These are phyloP conservation scores for Abrostola tripartita DNA, from an alignment of 2,888 invertebrate genomes.

Conservation along the genomic window DNA sequence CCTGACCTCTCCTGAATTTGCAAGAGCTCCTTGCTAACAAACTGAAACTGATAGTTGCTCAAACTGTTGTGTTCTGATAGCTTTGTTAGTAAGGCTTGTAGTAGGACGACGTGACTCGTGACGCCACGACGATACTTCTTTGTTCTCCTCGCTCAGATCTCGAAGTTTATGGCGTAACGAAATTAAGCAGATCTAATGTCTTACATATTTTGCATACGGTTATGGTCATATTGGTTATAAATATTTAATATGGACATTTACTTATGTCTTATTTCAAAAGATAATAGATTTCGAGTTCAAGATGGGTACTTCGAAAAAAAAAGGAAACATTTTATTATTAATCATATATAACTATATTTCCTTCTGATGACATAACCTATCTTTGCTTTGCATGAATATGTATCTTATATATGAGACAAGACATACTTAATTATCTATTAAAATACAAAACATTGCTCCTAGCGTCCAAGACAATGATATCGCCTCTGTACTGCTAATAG, in stretches of 20 bases:
- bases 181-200: constrained; percentile 8
- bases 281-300: too few species aligned
- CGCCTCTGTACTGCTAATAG: too few species aligned
- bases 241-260: neutral
- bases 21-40: neutral
- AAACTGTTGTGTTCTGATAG: neutral
- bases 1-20: constrained; percentile 44
- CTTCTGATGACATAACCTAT: too few species aligned
- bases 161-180: constrained; percentile 4
- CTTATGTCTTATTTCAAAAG: too few species aligned
- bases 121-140: neutral
- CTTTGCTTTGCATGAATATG: too few species aligned
- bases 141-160: neutral
- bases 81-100: neutral
- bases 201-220: constrained; percentile 5
- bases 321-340: too few species aligned
- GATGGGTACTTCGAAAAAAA: too few species aligned
- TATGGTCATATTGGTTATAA: constrained; percentile 7
- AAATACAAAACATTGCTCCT: too few species aligned
- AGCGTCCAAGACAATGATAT: too few species aligned
- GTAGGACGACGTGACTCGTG: neutral
- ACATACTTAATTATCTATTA: too few species aligned
- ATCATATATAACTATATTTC: too few species aligned
- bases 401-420: too few species aligned
- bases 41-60: neutral